Evolutionary conservation across 2,113 vertebrate genomes (phyloP), one percentile per base, ranked within the genome.

Genomic region (Pristiophorus japonicus): DNA sequence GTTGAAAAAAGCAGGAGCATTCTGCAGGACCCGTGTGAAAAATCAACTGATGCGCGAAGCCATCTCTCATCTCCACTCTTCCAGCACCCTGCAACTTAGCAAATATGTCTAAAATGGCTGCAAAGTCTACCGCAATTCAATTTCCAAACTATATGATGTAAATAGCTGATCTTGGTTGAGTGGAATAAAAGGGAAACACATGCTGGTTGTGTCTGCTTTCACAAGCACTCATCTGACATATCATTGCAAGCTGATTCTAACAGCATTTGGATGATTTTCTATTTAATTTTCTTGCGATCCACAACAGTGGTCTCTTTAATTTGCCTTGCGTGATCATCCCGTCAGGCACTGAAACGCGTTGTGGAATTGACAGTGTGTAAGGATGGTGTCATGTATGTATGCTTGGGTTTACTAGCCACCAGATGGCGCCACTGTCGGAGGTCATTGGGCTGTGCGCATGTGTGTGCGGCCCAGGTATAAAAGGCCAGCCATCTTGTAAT

Each of bases 221-320:
- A 75, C 85, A 88, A 55, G 20, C 47, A 34, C 47, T 59, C 24
- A 55, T 55, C 24, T 55, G 85, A 88, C 30, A 14, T 88, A 88
- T 16, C n/a, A 78, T 16, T 38, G 34, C 14, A 16, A 38, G 75
- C n/a, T 20, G 34, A 18, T 91, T 91, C 59, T 18, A n/a, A 18
- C 55, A 91, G 12, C 34, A 62, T 38, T 62, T 16, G 55, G 27
- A 34, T 91, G 55, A 90, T 59, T 90, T 90, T 90, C 51, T 90
- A 59, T 90, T 90, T 90, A 55, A 90, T 90, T 59, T 90, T 90
- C 59, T 59, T 90, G 87, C 87, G 14, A 91, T 91, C 51, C 55
- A 91, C 55, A 18, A 59, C 34, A 62, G 30, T 62, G 51, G 51
- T 62, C 34, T 59, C 55, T 62, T 92, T 62, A 38, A 63, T 92